Base-by-base conservation (phyloP, 2,113 vertebrate species). In the Terrapene triunguis region DNA sequence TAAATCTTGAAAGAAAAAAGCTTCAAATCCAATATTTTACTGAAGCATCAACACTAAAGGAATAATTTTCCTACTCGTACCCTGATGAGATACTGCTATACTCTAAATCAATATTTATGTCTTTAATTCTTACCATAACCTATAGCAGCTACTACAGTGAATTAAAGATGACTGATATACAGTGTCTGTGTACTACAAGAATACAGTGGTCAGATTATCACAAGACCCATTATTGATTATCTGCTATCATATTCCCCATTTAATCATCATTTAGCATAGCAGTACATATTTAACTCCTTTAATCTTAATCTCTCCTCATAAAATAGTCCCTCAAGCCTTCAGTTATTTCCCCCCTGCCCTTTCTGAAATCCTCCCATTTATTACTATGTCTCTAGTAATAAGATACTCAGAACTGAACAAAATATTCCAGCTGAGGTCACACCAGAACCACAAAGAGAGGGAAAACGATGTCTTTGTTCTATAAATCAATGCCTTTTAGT, bases 1-100 rank as follows among this genome's bases (percentile, higher is more conserved):
- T 96, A 96, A 94, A 92, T 78, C 80, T 95, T 97, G 86, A 96
- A 96, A 96, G 88, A 94, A 69, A 90, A 93, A 97, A 95, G 10
- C 81, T 89, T 96, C 87, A 94, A 96, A 95, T 87, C 22, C n/a
- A 92, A 24, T 83, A 50, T 89, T 74, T 95, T 81, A 80, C 32
- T 78, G 85, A 95, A 95, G 27, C 42, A 84, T 92, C 1, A 1
- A 88, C 48, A 95, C 80, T 80, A 87, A 90, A 93, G 76, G 6
- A 96, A 86, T 80, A n/a, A 87, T 85, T 95, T 89, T 96, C 87
- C 17, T 78, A 29, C 47, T 53, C 19, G 84, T 94, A 88, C 65
- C 54, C 35, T 88, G 44, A 81, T 90, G 50, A 94, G 92, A 94
- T 87, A 80, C 17, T 84, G n/a, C 78, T 88, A 92, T 87, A 92